Base-by-base conservation (phyloP, 2,888 invertebrate species). In the Eilema sororculum region DNA sequence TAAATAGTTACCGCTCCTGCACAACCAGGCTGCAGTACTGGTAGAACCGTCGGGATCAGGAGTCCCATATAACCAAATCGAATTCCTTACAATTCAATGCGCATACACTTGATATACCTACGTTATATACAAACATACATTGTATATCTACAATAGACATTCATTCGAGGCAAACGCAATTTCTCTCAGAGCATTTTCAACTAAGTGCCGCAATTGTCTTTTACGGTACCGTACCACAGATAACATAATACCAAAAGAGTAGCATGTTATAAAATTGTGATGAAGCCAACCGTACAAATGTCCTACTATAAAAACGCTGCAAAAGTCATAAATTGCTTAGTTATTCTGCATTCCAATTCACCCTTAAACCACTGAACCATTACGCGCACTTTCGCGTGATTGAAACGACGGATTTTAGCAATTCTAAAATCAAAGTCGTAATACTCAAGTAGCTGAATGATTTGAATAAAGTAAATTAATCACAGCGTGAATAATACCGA, bases 201-300 rank as follows among this genome's bases (percentile, higher is more conserved):
- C 69, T 76, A 78, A 81, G 69, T 68, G 76, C 64, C 63, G 75
- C 75, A 81, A 81, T 78, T 81, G 77, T 69, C 46, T 73, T 67
- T 72, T 73, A 79, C 78, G 79, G 75, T 79, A 74, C 63, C 65
- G 73, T 69, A 67, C 68, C 57, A 65, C n/a, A n/a, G n/a, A n/a
- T n/a, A n/a, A n/a, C n/a, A n/a, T n/a, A n/a, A n/a, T n/a, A n/a
- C n/a, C n/a, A n/a, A n/a, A n/a, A n/a, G n/a, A n/a, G n/a, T n/a
- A n/a, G n/a, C n/a, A n/a, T 72, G 46, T 75, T 76, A 80, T 77
- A 65, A 78, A 83, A 81, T 74, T 77, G 67, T 72, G 66, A 73
- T 75, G 74, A 74, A 83, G 67, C 75, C 65, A 77, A 78, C 69
- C 83, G 73, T 78, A 64, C 46, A 33, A 65, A 52, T 70, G 60